Conservation (phyloP, 23 tunicate species). For the Halocynthia roretzi region DNA sequence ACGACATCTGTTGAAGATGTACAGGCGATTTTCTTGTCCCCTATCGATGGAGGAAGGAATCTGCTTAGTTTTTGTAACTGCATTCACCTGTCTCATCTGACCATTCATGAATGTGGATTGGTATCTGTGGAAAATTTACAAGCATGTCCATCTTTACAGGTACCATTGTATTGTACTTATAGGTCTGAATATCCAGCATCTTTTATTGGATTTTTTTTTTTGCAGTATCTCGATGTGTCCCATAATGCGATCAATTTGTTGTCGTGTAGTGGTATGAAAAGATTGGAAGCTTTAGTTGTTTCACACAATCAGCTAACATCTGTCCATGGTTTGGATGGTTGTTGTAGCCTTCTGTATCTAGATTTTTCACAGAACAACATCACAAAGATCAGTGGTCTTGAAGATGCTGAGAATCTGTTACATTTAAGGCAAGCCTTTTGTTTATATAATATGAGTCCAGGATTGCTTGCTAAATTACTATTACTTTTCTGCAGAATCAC, state of each 20-base stretch:
- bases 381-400: slow-evolving; percentile 57
- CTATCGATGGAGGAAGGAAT: slow-evolving; percentile 29
- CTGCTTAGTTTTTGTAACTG: slow-evolving; percentile 28
- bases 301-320: slow-evolving; percentile 49
- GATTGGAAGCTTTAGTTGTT: slow-evolving; percentile 60
- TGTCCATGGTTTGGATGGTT: slow-evolving; percentile 54
- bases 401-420: slow-evolving; percentile 23
- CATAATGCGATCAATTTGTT: slow-evolving; percentile 43
- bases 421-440: slow-evolving; percentile 37
- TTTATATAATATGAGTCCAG: not conserved
- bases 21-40: slow-evolving; percentile 6
- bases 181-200: not conserved
- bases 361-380: slow-evolving; percentile 66
- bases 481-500: slow-evolving; percentile 26
- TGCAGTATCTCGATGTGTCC: slow-evolving; percentile 68
- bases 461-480: not conserved
- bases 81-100: slow-evolving; percentile 49
- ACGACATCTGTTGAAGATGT: no score
- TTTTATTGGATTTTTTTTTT: not conserved
- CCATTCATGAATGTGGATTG: slow-evolving; percentile 47
- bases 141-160: slow-evolving; percentile 57
- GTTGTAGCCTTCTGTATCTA: slow-evolving; percentile 35
- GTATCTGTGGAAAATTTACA: slow-evolving; percentile 65
- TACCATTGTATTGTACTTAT: slow-evolving; percentile 6
- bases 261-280: slow-evolving; percentile 62